phyloP scores from a whole-genome alignment of 35 echinoderm and acorn worm species.

The Diadema setosum region DNA sequence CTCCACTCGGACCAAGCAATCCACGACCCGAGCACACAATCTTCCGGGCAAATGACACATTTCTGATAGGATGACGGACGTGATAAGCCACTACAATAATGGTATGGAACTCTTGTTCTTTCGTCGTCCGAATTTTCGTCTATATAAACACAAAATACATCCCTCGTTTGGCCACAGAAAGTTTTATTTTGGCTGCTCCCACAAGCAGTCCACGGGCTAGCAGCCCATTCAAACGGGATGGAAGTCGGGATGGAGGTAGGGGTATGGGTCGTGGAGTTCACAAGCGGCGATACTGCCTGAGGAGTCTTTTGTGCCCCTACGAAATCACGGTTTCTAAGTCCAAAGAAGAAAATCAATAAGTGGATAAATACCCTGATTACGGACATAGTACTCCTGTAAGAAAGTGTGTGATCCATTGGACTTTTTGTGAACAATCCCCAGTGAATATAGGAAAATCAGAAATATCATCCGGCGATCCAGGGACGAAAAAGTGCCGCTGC shows the following conservation, averaged over 20 bases:
- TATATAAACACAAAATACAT: constrained; percentile 7
- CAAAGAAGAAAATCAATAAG: not conserved
- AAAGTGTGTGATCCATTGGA: no score
- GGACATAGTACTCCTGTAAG: not conserved
- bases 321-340: not conserved
- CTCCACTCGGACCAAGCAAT: constrained; percentile 61
- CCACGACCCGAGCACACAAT: constrained; percentile 51
- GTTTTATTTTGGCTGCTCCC: not conserved
- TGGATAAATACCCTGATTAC: not conserved
- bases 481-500: no score
- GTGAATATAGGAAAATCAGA: no score
- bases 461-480: no score
- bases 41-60: constrained; percentile 54
- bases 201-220: not conserved
- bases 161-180: not conserved
- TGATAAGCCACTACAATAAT: constrained; percentile 44
- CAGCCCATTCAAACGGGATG: not conserved
- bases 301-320: not conserved
- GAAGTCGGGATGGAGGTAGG: not conserved
- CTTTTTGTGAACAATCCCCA: no score
- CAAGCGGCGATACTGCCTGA: not conserved
- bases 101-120: constrained; percentile 13
- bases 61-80: constrained; percentile 1
- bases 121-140: not conserved
- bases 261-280: not conserved